phyloP scores from a whole-genome alignment of 2,113 vertebrate species.

The Grus americana region DNA sequence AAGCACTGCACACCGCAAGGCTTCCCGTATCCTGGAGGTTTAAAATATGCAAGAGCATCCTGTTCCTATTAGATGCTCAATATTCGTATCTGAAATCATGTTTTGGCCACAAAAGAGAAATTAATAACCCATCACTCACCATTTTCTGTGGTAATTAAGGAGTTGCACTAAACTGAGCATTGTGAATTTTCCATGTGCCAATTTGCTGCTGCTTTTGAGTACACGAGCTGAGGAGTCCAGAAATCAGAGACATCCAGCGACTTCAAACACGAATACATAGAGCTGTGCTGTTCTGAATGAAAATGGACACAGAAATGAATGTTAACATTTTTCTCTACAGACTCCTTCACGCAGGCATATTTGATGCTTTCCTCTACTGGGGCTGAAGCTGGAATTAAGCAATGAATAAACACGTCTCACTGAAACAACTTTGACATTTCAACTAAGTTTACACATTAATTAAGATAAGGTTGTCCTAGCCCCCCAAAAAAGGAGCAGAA shows the following conservation, averaged over 20 bases:
- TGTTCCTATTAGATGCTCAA: conserved; percentile 10
- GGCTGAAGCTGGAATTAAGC: conserved; percentile 21
- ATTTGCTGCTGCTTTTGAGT: conserved; percentile 11
- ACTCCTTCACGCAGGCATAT: neutral
- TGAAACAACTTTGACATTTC: conserved; percentile 72
- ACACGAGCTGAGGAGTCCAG: neutral
- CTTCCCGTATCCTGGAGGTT: neutral
- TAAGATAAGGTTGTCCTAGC: conserved; percentile 63
- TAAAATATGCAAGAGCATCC: neutral
- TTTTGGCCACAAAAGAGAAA: conserved; percentile 30
- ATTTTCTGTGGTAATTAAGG: conserved; percentile 26
- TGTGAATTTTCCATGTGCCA: neutral
- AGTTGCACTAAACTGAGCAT: neutral
- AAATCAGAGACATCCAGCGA: conserved; percentile 19
- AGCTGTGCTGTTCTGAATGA: conserved; percentile 8
- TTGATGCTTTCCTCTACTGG: conserved; percentile 14
- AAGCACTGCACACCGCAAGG: neutral
- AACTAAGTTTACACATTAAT: conserved; percentile 71
- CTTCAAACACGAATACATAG: neutral
- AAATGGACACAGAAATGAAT: neutral
- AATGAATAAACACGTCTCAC: conserved; percentile 71
- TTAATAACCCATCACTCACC: conserved; percentile 14
- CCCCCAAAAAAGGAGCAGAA: conserved; percentile 35
- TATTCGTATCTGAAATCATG: conserved; percentile 1
- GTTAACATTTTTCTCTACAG: neutral